Evolutionary conservation across 2,888 invertebrate genomes (phyloP), one percentile per base, ranked within the genome.

Genomic region (Timandra comae): DNA sequence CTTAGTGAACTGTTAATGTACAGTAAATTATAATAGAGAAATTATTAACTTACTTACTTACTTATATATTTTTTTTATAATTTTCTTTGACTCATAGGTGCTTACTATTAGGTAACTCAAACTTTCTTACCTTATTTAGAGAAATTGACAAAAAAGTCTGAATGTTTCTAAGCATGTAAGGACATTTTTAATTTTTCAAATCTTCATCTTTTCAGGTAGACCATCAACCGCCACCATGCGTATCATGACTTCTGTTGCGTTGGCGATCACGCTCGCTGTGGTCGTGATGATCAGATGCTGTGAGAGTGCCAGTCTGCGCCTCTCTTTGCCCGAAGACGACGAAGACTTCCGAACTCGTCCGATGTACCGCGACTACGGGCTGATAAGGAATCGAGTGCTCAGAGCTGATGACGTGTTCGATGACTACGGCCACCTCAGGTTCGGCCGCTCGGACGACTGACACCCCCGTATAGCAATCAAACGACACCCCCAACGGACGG

Each of bases 391-490:
- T 20, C 61, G 72, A 12, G 50, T 56, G 0, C 59, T 57, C 2
- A 60, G 77, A 50, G 84, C 90, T 1, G 90, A 91, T 22, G 91
- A 91, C 38, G 82, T 88, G 10, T 92, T 91, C 47, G 92, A 93
- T 46, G 93, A 93, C 60, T 93, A 93, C 50, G 93, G 93, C 1
- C 92, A 92, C 53, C 85, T 92, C 78, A 75, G 93, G 41, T 93
- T 92, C 54, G 93, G 93, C 7, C 84, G 91, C 41, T 88, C 88
- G 34, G 86, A 84, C 19, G 77, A 80, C 56, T 81, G 80, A 81
- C 80, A 49, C 40, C 43, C 46, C 37, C 50, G 30, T 33, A 30
- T 33, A 22, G 12, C 58, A 38, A 44, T 43, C 33, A 46, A 41
- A 34, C 50, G 53, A 50, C 45, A 49, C 10, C 41, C 33, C 29